Percentiles rank a stretch among this genome's conserved stretches.
Conservation (phyloP, 2,888 invertebrate genomes). For the Protonemura montana region DNA sequence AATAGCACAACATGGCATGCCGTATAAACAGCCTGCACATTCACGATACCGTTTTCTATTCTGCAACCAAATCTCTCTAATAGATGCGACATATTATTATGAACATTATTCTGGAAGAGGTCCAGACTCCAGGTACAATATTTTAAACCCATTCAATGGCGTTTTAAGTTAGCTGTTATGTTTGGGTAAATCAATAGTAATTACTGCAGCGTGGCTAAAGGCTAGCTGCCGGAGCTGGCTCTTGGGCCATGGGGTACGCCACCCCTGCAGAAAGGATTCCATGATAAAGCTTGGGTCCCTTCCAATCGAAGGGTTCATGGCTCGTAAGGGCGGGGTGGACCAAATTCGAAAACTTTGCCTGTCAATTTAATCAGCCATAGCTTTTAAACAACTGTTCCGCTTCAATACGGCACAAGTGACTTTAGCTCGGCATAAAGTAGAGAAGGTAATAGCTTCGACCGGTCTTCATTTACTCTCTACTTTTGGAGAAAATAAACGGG, state of each 20-base stretch:
- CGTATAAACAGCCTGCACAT: too few relatives aligned
- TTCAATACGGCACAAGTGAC: not conserved
- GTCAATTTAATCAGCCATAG: conserved; percentile 35
- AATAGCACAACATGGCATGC: too few relatives aligned
- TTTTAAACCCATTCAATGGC: conserved; percentile 20
- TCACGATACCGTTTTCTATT: too few relatives aligned
- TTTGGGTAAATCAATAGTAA: conserved; percentile 46
- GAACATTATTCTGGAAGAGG: conserved; percentile 32
- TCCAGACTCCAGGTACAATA: conserved; percentile 24
- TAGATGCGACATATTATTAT: not conserved
- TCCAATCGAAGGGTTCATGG: not conserved
- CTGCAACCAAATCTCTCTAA: too few relatives aligned
- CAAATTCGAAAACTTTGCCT: conserved; percentile 16
- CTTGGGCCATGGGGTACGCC: not conserved
- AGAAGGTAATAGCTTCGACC: not conserved
- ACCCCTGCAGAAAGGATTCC: not conserved
- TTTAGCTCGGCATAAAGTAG: not conserved
- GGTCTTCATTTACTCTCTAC: not conserved
- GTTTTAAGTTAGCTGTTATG: conserved; percentile 31
- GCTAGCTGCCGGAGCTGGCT: not conserved
- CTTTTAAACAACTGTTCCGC: conserved; percentile 22
- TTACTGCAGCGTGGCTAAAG: conserved; percentile 38
- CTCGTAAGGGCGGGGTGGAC: not conserved
- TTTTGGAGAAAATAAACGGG: not conserved
- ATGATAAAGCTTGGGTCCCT: not conserved